Evolutionary conservation across 2,888 invertebrate genomes (phyloP), one percentile per base, ranked within the genome.

Genomic region (Drosophila maculinotata): DNA sequence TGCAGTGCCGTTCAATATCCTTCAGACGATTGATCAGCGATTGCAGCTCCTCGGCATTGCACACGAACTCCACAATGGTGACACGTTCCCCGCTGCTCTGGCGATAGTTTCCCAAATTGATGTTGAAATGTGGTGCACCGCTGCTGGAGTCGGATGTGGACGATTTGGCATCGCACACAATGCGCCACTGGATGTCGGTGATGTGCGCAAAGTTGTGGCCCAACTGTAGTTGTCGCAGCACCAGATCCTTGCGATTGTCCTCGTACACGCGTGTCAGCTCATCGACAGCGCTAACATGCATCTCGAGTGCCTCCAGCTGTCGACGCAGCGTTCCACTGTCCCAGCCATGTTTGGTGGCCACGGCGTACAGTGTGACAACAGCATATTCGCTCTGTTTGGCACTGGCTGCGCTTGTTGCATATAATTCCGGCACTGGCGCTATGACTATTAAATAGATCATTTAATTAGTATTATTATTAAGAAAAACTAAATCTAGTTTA

Each of bases 301-400:
- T 33, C 3, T 74, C 60, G 39, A 89, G 74, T n/a, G 79, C 62
- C 30, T 90, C 90, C 26, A 92, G 71, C 1, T 90, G 65, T 14
- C 87, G 80, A 0, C 90, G 87, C 6, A 92, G 62, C 12, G 82
- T 79, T 9, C 63, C 70, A 12, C 56, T 71, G 62, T 91, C 90
- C 66, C 87, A 88, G 1, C 79, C 73, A 45, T 90, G 86, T 69
- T 91, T 91, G 12, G 90, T 90, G 26, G 90, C 90, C 28, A 90
- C 53, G 4, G 89, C 84, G 15, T 90, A 82, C 0, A 91, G 71
- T 1, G 90, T 82, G 2, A 90, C 89, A 2, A 92, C 87, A 0
- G 91, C 90, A 62, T 89, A 91, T 74, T 92, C 92, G 65, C 91
- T 90, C 63, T 91, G 91, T 56, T 91, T 92, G 2, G 90, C 90